Evolutionary conservation across 2,888 invertebrate species (phyloP).

Genomic region (Epinotia nisella): DNA sequence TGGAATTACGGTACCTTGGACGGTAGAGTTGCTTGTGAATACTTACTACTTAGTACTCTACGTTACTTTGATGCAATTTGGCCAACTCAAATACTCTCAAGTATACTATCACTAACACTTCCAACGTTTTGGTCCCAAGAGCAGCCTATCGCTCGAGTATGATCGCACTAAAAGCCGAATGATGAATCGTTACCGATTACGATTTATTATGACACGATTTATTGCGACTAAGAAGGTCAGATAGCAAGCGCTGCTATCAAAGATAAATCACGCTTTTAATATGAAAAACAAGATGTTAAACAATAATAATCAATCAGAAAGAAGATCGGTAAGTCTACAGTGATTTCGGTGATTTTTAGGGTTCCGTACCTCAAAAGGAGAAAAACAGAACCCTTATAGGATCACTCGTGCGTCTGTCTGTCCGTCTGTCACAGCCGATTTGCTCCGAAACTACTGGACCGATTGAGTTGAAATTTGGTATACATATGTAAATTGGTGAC

Average conservation of each 20-base stretch:
- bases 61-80: no score
- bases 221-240: slow-evolving; percentile 20
- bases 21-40: no score
- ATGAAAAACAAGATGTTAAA: background rate
- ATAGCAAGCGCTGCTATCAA: background rate
- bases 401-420: no score
- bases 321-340: background rate
- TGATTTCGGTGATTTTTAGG: background rate
- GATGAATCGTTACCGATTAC: slow-evolving; percentile 34
- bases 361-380: no score
- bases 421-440: no score
- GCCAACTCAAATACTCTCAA: no score
- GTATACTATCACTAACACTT: background rate
- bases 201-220: slow-evolving; percentile 24
- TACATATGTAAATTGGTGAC: no score
- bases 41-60: no score
- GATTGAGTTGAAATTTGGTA: no score
- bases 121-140: background rate
- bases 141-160: background rate
- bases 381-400: no score
- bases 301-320: background rate
- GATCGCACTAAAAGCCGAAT: slow-evolving; percentile 20
- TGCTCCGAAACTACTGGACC: no score
- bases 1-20: no score
- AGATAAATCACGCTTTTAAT: slow-evolving; percentile 4